Evolutionary conservation across 2,888 invertebrate species (phyloP).

Genomic region (Cyaniris semiargus): DNA sequence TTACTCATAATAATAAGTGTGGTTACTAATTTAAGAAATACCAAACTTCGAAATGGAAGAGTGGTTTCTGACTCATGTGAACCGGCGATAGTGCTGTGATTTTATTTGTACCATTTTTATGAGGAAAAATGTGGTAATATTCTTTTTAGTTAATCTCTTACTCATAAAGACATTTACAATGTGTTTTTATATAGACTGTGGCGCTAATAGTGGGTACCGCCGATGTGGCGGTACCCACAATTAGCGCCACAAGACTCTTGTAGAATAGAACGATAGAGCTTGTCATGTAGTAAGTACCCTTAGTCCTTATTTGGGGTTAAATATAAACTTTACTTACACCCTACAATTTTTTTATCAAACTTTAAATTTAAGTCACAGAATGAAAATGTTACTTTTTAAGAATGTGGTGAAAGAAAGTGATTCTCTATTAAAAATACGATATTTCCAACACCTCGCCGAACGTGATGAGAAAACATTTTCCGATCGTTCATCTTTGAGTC

Average conservation of each 20-base stretch:
- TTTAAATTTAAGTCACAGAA: too few species aligned
- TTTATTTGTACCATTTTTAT: neutral
- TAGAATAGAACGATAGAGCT: too few species aligned
- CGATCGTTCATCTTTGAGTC: neutral
- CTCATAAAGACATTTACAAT: neutral
- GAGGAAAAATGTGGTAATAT: neutral
- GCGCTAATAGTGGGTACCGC: too few species aligned
- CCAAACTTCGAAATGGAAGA: slow-evolving; percentile 54
- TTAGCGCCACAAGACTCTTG: too few species aligned
- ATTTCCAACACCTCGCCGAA: neutral
- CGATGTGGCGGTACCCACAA: too few species aligned
- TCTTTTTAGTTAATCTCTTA: neutral
- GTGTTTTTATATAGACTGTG: too few species aligned
- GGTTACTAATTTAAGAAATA: slow-evolving; percentile 70
- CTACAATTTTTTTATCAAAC: too few species aligned
- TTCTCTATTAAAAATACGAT: neutral
- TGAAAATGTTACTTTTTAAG: neutral
- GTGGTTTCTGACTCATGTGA: slow-evolving; percentile 27
- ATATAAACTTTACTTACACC: too few species aligned
- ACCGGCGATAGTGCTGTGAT: neutral
- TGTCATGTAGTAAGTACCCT: too few species aligned
- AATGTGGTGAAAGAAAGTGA: neutral
- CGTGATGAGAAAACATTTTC: neutral
- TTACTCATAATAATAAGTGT: slow-evolving; percentile 78
- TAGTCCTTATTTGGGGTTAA: too few species aligned